Base-by-base conservation (phyloP, 2,888 invertebrate species). In the Camponotus fellah region DNA sequence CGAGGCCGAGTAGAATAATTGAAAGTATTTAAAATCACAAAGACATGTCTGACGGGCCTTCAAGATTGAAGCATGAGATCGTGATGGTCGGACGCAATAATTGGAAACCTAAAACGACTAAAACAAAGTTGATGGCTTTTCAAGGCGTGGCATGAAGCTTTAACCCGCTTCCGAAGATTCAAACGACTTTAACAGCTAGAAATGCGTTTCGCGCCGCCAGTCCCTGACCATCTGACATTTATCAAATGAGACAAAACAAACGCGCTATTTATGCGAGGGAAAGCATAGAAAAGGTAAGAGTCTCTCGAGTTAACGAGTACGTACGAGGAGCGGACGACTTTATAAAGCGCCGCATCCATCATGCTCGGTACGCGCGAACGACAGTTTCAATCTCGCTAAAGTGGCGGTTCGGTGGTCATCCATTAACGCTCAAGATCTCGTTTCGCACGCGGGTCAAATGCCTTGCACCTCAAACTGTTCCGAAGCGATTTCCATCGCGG, bases 301-400 rank as follows among this genome's bases (percentile, higher is more conserved):
- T 79, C 66, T 49, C 46, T 37, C 12, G 40, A 68, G 56, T 82
- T 82, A 82, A 82, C 77, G 66, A 82, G 53, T 66, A 85, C 74
- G 65, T 72, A 79, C 53, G 66, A 84, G 69, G 46, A 69, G 49
- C 49, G 77, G 77, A 79, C 56, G 66, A 75, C 79, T 82, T 82
- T 82, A 82, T 77, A 82, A 82, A 77, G 60, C 82, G 62, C 40
- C 62, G 77, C 77, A 82, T 82, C 68, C 79, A 82, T 82, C 82
- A 82, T 75, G 60, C 60, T 66, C 46, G 68, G 58, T 75, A 82
- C 60, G 56, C 49, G 62, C 71, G 43, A 80, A 83, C 62, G 79
- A 83, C 83, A 80, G 80, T 71, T 83, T 80, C 83, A 71, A 79
- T 83, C 71, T 83, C 69, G 64, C 79, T 69, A 79, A 79, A 83